Evolutionary conservation across 2,113 vertebrate genomes (phyloP), one percentile per base, ranked within the genome.

Genomic region (Pelodiscus sinensis): DNA sequence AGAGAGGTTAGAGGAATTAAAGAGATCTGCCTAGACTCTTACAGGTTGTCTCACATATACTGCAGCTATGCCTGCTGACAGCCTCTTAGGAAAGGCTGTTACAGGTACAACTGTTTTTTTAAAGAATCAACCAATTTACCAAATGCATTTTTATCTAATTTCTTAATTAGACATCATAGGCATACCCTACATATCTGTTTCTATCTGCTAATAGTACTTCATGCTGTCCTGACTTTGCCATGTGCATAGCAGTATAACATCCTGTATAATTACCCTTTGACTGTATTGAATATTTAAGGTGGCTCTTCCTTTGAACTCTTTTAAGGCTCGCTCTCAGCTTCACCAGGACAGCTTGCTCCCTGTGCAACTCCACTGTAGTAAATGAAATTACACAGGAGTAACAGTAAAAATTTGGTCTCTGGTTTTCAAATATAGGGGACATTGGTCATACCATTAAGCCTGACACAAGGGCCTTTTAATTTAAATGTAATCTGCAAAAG

Each of bases 401-500:
- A 85, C 92, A 90, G 77, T 91, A 94, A 94, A 96, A 95, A 86
- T 35, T 24, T 2, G 0, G n/a, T 18, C 51, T 80, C 85, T 80
- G 85, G n/a, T 86, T 96, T 94, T 92, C 85, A 92, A 90, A 89
- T 60, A 65, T 84, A 38, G 84, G 80, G 1, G 3, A 60, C 81
- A 80, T 35, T 85, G 68, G 84, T 60, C 90, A 79, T 62, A 25
- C 83, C 86, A 92, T 95, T 95, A 92, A 94, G 91, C 79, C 58
- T 73, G 81, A 87, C 85, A 91, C 54, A 90, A 95, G 92, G 89
- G 79, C 92, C 89, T 96, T 97, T 96, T 84, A 85, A 97, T 91
- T 96, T 96, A 92, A 96, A 94, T 87, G 81, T 93, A 96, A 94
- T 97, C 96, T 94, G 86, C 95, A 84, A 83, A 95, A 93, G 92